Conservation (phyloP, 2,113 vertebrate genomes). For the Lagenorhynchus albirostris region DNA sequence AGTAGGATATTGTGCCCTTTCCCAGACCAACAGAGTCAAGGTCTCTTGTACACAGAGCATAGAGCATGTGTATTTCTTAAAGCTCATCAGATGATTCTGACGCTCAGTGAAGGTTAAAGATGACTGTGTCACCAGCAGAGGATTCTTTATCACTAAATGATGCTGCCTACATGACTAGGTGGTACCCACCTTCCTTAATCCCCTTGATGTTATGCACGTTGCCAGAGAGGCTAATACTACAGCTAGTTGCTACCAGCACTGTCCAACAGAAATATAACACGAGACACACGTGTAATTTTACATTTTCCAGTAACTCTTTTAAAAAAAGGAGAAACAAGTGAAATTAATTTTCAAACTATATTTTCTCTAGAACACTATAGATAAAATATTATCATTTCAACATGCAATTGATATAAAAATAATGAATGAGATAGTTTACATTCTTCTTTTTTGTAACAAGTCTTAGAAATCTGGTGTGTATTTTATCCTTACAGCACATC, state of each 20-base stretch:
- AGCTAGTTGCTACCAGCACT: not conserved
- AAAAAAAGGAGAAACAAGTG: not conserved
- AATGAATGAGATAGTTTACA: not conserved
- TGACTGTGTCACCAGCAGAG: not conserved
- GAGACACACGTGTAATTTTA: not conserved
- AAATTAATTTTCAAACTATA: slow-evolving; percentile 10
- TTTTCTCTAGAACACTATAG: not conserved
- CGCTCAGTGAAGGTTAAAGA: not conserved
- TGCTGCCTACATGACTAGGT: not conserved
- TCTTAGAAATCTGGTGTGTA: not conserved
- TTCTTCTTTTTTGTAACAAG: not conserved
- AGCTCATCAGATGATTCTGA: not conserved
- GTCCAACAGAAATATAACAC: not conserved
- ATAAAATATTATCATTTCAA: not conserved
- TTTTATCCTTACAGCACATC: not conserved
- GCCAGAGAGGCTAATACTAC: not conserved
- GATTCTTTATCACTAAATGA: not conserved
- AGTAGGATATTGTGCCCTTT: not conserved
- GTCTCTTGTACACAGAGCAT: not conserved
- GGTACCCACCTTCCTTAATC: not conserved
- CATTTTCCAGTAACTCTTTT: not conserved
- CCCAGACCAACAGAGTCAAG: not conserved
- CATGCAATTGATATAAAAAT: not conserved
- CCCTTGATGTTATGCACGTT: not conserved
- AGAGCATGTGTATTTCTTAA: not conserved